These are phyloP conservation scores for Chaenogobius annularis DNA, from an alignment of 2,113 vertebrate genomes.

Conservation along the genomic window DNA sequence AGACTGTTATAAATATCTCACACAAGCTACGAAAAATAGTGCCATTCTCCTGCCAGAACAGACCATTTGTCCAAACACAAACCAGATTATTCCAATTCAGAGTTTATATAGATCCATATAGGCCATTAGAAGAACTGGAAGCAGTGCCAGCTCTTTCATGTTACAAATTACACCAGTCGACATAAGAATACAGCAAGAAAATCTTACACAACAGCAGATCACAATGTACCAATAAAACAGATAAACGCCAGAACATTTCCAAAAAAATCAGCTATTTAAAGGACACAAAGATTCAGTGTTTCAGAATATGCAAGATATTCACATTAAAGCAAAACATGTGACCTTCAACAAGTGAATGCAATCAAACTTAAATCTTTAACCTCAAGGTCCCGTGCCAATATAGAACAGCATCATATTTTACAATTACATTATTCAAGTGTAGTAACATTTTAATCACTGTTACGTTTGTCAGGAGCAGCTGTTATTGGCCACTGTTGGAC, in stretches of 20 bases:
- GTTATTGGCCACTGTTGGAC: not conserved
- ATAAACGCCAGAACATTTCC: not conserved
- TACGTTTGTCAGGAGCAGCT: not conserved
- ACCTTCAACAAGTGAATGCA: not conserved
- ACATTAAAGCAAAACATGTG: slow-evolving; percentile 5
- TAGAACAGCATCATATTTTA: not conserved
- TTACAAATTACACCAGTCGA: slow-evolving; percentile 1
- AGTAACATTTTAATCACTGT: not conserved
- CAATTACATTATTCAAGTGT: not conserved
- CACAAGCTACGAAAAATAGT: not conserved
- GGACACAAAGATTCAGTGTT: slow-evolving; percentile 1
- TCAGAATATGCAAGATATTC: not conserved
- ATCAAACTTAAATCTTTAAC: not conserved
- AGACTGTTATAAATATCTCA: slow-evolving; percentile 9
- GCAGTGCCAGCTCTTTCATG: not conserved
- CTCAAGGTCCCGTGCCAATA: not conserved
- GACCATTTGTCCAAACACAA: slow-evolving; percentile 27
- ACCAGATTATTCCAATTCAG: slow-evolving; percentile 5
- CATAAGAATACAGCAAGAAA: not conserved
- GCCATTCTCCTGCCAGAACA: slow-evolving; percentile 39
- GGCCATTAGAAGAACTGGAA: not conserved
- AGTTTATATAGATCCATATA: not conserved
- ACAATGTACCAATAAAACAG: not conserved
- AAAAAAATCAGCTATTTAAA: not conserved
- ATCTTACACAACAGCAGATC: too few species aligned